phyloP scores from a whole-genome alignment of 2,113 vertebrate genomes.

The Poicephalus gulielmi region DNA sequence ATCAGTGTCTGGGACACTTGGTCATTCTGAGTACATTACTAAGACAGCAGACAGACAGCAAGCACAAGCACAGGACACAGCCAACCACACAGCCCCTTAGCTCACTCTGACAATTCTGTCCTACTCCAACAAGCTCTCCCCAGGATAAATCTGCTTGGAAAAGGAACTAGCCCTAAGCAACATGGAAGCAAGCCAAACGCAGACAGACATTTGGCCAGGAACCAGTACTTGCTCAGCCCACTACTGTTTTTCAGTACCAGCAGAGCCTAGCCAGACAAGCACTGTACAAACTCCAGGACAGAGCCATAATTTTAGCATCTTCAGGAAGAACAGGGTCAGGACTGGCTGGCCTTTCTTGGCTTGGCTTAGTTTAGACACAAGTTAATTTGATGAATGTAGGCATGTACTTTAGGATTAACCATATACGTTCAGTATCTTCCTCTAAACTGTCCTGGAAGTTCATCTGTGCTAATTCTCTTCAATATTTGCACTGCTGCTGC shows the following conservation, averaged over 20 bases:
- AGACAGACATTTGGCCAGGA: conserved; percentile 2
- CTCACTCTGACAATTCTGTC: neutral
- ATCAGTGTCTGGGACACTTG: neutral
- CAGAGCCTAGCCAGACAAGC: neutral
- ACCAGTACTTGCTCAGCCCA: neutral
- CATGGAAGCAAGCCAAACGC: neutral
- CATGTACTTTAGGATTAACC: neutral
- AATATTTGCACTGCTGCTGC: neutral
- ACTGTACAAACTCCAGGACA: neutral
- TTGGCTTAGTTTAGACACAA: neutral
- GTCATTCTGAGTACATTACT: neutral
- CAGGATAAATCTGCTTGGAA: neutral
- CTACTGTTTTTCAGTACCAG: neutral
- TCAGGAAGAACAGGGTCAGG: neutral
- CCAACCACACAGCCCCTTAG: neutral
- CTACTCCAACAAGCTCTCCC: neutral
- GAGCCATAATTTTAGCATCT: neutral
- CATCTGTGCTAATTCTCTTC: neutral
- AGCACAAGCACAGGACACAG: neutral
- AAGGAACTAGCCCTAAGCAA: neutral
- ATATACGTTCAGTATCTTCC: neutral
- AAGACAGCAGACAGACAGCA: neutral
- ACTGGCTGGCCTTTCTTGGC: neutral
- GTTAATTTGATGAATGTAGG: neutral
- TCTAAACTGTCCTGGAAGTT: neutral